These are phyloP conservation scores for Arbacia lixula DNA, from an alignment of 53 echinoderm and acorn worm genomes.

Conservation along the genomic window DNA sequence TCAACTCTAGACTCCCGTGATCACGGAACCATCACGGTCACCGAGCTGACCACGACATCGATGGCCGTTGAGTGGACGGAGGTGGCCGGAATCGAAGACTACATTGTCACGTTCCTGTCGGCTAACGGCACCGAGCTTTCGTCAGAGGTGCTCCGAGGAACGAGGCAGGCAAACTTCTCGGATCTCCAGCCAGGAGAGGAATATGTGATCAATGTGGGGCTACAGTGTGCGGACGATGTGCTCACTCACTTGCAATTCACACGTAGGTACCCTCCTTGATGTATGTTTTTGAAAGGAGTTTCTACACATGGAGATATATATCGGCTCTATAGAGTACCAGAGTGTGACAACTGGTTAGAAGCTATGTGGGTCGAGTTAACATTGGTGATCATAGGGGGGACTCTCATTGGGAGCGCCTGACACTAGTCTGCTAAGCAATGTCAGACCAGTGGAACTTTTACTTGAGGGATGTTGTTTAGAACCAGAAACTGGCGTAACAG, in stretches of 20 bases:
- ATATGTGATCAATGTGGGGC: conserved; percentile 18
- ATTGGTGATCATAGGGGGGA: too few species aligned
- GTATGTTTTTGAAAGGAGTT: too few species aligned
- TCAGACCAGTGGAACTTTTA: too few species aligned
- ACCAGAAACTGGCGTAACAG: too few species aligned
- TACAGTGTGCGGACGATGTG: conserved; percentile 46
- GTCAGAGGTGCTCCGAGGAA: not conserved
- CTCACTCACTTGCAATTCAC: conserved; percentile 32
- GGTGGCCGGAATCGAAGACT: conserved; percentile 36
- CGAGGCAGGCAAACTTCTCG: conserved; percentile 21
- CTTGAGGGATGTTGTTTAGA: too few species aligned
- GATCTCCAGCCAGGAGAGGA: conserved; percentile 25
- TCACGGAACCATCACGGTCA: conserved; percentile 21
- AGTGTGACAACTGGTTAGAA: too few species aligned
- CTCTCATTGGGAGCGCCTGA: too few species aligned
- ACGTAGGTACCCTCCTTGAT: not conserved
- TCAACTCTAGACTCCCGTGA: conserved; percentile 18
- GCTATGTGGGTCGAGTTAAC: too few species aligned
- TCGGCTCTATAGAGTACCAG: too few species aligned
- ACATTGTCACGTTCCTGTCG: conserved; percentile 13
- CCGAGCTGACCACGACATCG: conserved; percentile 9
- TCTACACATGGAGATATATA: too few species aligned
- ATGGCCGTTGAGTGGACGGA: conserved; percentile 26
- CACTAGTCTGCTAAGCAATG: too few species aligned
- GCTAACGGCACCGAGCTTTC: conserved; percentile 12